Base-by-base conservation (phyloP, 2,888 invertebrate species). In the Orchesella flavescens region DNA sequence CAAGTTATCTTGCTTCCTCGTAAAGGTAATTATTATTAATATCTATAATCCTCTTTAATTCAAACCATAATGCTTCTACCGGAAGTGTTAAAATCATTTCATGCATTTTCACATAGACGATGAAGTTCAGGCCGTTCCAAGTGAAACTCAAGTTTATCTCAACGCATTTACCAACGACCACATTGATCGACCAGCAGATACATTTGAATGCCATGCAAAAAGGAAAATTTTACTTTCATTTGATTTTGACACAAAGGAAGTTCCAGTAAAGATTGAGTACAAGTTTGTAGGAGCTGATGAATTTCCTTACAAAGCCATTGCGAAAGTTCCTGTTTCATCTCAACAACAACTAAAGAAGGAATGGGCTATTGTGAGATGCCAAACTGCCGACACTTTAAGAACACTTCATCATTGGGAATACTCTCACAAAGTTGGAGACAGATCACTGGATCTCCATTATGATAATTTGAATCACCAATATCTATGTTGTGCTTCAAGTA, bases 401-500 rank as follows among this genome's bases (percentile, higher is more conserved):
- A 71, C 82, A 7, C 71, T 85, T 34, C 85, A 85, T 55, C 63
- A 66, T 24, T 85, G 85, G 85, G 85, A 85, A 53, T 85, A 80
- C 17, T 80, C 80, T 4, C 80, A 69, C 1, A 75, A 71, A 57
- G 59, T 76, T n/a, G 44, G 9, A 7, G 24, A 76, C 49, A 69
- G 74, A 0, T 74, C 78, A 2, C 23, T 85, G 12, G 80, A 78
- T 53, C 82, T 85, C 19, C 78, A 77, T 23, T 85, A 75, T 53
- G 85, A 85, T 34, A 73, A 66, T 9, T 59, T 77, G 53, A 85
- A 85, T 75, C 78, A 75, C 19, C 85, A 85, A 21, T 85, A 78
- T 77, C 59, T 85, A 34, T 85, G 85, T 49, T 85, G 85, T 43
- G 78, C 82, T 0, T 59, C 74, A 1, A 82, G 78, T 15, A 80